Conservation (phyloP, 2,113 vertebrate species). For the Corythornis cristatus region DNA sequence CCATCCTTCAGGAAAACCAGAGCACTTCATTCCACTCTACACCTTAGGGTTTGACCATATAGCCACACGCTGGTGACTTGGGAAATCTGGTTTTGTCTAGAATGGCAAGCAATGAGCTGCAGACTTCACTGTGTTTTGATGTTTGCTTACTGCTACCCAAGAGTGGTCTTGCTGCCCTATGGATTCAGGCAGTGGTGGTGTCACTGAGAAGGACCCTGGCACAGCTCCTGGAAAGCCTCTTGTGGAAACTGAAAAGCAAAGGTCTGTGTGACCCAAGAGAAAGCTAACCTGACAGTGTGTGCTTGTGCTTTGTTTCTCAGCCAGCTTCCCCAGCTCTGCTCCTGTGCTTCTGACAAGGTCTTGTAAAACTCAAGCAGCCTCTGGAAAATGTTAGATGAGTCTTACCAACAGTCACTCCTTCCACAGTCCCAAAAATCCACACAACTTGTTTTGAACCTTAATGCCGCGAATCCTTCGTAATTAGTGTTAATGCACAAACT, state of each 20-base stretch:
- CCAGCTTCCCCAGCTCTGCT: conserved; percentile 30
- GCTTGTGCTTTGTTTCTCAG: conserved; percentile 6
- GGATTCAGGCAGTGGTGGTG: background rate
- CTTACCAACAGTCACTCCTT: conserved; percentile 8
- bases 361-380: background rate
- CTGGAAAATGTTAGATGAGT: background rate
- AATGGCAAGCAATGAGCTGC: background rate
- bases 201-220: conserved; percentile 22
- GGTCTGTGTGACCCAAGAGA: conserved; percentile 8
- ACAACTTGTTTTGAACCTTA: background rate
- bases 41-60: background rate
- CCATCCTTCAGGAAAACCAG: background rate
- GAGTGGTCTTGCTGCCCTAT: background rate
- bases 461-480: background rate
- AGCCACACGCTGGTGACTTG: background rate
- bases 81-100: background rate
- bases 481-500: conserved; percentile 9
- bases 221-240: conserved; percentile 23
- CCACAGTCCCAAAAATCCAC: background rate
- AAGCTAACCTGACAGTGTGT: background rate
- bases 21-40: background rate
- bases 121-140: background rate
- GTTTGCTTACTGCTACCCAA: background rate
- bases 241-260: background rate
- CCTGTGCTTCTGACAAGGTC: conserved; percentile 4